These are phyloP conservation scores for Oeneis ivallda DNA, from an alignment of 2,888 invertebrate species.

Conservation along the genomic window DNA sequence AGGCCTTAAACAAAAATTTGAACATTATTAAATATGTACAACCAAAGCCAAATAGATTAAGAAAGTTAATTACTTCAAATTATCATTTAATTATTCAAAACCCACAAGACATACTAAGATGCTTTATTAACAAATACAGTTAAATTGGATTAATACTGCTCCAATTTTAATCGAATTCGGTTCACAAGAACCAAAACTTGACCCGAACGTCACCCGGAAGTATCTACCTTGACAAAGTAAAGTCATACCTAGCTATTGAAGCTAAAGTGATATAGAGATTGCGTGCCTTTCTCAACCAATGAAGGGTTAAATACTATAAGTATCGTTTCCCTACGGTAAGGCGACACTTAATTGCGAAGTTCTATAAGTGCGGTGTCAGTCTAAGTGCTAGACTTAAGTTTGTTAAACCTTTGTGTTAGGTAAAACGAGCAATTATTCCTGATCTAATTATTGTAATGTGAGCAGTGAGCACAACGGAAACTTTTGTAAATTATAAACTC, in stretches of 20 bases:
- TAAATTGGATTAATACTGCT: no score
- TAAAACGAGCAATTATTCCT: constrained; percentile 36
- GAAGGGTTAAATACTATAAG: constrained; percentile 52
- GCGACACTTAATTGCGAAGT: constrained; percentile 58
- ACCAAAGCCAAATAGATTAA: neutral
- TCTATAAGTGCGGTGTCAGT: constrained; percentile 57
- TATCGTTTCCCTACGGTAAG: constrained; percentile 51
- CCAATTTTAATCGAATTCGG: no score
- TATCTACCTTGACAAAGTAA: neutral
- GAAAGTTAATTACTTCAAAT: neutral
- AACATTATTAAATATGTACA: constrained; percentile 15
- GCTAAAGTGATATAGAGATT: constrained; percentile 11
- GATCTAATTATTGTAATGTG: constrained; percentile 16
- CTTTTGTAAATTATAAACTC: neutral
- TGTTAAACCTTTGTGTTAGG: constrained; percentile 40
- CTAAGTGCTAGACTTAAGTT: constrained; percentile 42
- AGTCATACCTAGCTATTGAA: neutral
- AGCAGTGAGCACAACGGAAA: neutral
- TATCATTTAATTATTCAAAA: neutral
- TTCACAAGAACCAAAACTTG: no score
- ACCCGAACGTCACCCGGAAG: neutral
- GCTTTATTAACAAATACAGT: no score
- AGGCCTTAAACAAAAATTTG: constrained; percentile 24
- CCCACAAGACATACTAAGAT: no score
- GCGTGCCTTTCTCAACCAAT: constrained; percentile 25